Evolutionary conservation across 2,113 vertebrate species (phyloP).

Genomic region (Sylvia atricapilla): DNA sequence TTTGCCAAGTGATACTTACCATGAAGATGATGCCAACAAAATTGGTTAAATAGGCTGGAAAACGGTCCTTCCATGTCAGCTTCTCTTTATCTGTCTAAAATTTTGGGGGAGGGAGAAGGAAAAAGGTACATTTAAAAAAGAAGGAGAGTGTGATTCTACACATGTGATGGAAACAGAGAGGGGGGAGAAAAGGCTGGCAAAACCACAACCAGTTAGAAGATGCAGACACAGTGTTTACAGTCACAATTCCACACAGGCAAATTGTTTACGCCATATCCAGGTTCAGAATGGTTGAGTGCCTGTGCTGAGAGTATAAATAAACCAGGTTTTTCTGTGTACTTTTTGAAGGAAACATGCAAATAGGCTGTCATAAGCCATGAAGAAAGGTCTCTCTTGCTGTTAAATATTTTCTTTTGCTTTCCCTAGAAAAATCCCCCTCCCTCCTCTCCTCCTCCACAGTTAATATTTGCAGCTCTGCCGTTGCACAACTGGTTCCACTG

Average conservation of each 20-base stretch:
- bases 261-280: neutral
- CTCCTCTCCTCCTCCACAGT: neutral
- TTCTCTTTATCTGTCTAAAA: constrained; percentile 87
- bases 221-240: neutral
- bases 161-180: neutral
- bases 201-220: neutral
- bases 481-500: neutral
- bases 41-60: constrained; percentile 88
- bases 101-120: fast-evolving
- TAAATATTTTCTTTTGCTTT: constrained; percentile 37
- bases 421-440: neutral
- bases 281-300: neutral
- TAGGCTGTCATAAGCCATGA: constrained; percentile 18
- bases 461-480: neutral
- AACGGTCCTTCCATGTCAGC: constrained; percentile 91
- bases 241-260: constrained; percentile 34
- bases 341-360: constrained; percentile 31
- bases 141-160: neutral
- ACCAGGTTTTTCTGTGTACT: neutral
- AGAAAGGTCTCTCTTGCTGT: neutral
- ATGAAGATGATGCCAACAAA: constrained; percentile 86
- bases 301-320: neutral
- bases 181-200: neutral
- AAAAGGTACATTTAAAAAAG: neutral
- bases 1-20: constrained; percentile 74